phyloP scores from a whole-genome alignment of 1,140 invertebrate genomes.

The Bathynomus jamesi region DNA sequence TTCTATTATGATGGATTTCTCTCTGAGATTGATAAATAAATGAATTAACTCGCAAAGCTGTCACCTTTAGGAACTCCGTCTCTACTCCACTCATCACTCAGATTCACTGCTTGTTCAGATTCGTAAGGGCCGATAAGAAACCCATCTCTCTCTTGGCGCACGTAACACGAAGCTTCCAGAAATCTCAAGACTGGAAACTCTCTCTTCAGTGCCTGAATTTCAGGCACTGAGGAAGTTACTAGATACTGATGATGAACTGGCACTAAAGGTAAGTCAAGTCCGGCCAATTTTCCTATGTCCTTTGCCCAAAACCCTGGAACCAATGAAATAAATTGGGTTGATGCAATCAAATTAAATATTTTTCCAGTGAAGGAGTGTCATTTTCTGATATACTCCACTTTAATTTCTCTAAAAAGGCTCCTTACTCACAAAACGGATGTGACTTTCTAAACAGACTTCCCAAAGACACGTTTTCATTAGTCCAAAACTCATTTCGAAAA shows the following conservation, averaged over 20 bases:
- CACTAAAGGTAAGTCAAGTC: constrained; percentile 43
- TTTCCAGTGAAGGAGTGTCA: too few species aligned
- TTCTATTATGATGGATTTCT: too few species aligned
- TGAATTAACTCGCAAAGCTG: too few species aligned
- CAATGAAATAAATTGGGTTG: too few species aligned
- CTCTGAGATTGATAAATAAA: too few species aligned
- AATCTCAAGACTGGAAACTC: constrained; percentile 47
- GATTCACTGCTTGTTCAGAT: constrained; percentile 40
- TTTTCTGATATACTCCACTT: too few species aligned
- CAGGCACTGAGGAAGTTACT: constrained; percentile 42
- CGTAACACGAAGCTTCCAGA: constrained; percentile 46
- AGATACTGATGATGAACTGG: constrained; percentile 47
- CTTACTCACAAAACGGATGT: too few species aligned
- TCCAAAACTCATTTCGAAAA: too few species aligned
- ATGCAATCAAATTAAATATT: too few species aligned
- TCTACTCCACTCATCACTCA: constrained; percentile 44
- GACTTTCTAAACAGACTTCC: too few species aligned
- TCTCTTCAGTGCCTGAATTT: constrained; percentile 40
- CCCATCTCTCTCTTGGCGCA: constrained; percentile 43
- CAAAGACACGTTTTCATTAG: too few species aligned
- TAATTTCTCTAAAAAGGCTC: too few species aligned
- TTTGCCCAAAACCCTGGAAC: constrained; percentile 46
- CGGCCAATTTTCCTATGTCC: constrained; percentile 42
- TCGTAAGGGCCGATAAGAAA: constrained; percentile 48
- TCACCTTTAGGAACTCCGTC: constrained; percentile 40